Percentiles rank a stretch among this genome's conserved stretches.
Evolutionary conservation across 2,113 vertebrate genomes (phyloP).

Genomic region (Anser cygnoides): DNA sequence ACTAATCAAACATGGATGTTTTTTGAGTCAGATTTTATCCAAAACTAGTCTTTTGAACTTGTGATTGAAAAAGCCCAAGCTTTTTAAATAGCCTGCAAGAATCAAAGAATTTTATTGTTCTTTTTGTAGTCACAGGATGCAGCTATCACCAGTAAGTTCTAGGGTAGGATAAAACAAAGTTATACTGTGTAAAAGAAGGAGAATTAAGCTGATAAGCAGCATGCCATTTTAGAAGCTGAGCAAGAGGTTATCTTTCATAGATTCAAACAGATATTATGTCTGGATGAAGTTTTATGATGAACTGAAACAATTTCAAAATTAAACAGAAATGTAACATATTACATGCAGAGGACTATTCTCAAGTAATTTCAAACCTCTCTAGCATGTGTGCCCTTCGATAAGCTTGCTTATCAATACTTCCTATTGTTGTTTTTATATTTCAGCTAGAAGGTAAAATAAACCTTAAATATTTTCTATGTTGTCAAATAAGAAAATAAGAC

Average conservation of each 20-base stretch:
- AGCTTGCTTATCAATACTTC: background rate
- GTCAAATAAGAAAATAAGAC: background rate
- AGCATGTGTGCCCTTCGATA: background rate
- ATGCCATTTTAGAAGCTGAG: background rate
- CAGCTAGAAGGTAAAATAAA: background rate
- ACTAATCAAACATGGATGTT: slow-evolving; percentile 45
- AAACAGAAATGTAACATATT: background rate
- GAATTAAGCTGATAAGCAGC: slow-evolving; percentile 29
- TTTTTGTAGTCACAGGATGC: background rate
- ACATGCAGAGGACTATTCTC: background rate
- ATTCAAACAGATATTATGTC: background rate
- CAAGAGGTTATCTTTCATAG: background rate
- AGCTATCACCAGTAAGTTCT: slow-evolving; percentile 2
- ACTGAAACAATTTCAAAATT: background rate
- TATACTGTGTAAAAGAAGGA: slow-evolving; percentile 23
- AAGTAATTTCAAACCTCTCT: background rate
- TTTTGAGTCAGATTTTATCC: slow-evolving; percentile 51
- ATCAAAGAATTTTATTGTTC: background rate
- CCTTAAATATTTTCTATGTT: background rate
- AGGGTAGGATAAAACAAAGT: slow-evolving; percentile 52
- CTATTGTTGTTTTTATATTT: background rate
- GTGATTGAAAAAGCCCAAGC: background rate
- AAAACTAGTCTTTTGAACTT: slow-evolving; percentile 14
- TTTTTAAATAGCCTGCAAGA: slow-evolving; percentile 43
- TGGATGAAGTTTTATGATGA: background rate